Evolutionary conservation across 1,140 invertebrate species (phyloP), one percentile per base, ranked within the genome.

Genomic region (Drosophila sucinea): DNA sequence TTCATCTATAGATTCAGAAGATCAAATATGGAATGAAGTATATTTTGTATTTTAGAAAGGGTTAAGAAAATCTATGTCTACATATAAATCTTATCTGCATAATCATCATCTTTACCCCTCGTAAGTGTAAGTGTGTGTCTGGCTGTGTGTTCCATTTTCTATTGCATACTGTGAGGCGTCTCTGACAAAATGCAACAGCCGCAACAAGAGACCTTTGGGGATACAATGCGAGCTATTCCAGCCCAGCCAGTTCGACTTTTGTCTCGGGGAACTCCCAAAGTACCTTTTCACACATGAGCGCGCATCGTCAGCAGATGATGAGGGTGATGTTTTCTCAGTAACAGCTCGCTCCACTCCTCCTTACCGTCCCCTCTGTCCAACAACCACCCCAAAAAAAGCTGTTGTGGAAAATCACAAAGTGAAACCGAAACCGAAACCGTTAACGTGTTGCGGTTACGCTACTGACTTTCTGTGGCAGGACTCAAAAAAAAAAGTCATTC

Each of bases 371-470:
- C 23, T 33, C 35, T 54, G 11, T 38, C 35, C 38, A 33, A 23
- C 33, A 57, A 44, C 57, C 60, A 47, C 73, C 64, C 44, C 54
- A 38, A 58, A 35, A 41, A 58, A 35, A 41, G 40, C 74, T 71
- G 75, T 82, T 87, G 84, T 87, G 89, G 84, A 83, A 87, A 87
- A 87, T 87, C 83, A 87, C 83, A 73, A 60, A 90, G 77, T 84
- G 80, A 89, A 89, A 90, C 84, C 84, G 80, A 89, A 87, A 89
- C 84, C 83, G 80, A 83, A 83, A 89, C 84, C 83, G 81, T 90
- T 91, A 90, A 90, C 89, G 89, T 91, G 75, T 89, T 90, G 89
- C 89, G 89, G 89, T 90, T 90, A 90, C 84, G 89, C 67, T 89
- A 47, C 70, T 87, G 87, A 90, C 81, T 90, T 81, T 81, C 57